Percentiles rank a stretch among this genome's conserved stretches.
These are phyloP conservation scores for Acridotheres tristis DNA, from an alignment of 2,797 vertebrate genomes.

Conservation along the genomic window DNA sequence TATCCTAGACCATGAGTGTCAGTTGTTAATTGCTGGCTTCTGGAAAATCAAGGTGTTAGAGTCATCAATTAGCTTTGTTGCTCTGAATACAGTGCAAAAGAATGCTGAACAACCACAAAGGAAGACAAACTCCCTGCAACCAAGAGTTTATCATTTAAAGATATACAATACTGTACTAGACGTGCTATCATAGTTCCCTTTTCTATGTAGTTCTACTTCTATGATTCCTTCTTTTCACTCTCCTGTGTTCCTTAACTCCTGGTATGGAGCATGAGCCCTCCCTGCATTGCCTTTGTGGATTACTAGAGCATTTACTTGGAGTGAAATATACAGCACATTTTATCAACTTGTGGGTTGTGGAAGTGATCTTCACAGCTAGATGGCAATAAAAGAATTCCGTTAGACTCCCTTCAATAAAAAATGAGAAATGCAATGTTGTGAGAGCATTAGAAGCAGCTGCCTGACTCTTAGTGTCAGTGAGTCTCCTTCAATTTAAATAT, in stretches of 20 bases:
- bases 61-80: not conserved
- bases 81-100: not conserved
- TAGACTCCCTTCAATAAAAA: not conserved
- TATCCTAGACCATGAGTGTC: not conserved
- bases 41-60: not conserved
- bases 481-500: constrained; percentile 49
- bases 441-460: constrained; percentile 21
- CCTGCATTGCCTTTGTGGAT: not conserved
- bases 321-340: not conserved
- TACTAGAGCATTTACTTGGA: not conserved
- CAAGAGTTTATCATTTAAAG: not conserved
- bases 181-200: not conserved
- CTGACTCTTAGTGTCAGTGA: not conserved
- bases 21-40: not conserved
- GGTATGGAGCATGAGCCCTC: not conserved
- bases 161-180: not conserved
- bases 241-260: not conserved
- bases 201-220: not conserved
- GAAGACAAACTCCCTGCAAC: not conserved
- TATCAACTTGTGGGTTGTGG: not conserved
- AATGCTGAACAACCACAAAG: not conserved
- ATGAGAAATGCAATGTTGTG: not conserved
- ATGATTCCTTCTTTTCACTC: not conserved
- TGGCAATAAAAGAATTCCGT: constrained; percentile 65
- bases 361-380: constrained; percentile 60